Evolutionary conservation across 2,888 invertebrate genomes (phyloP).

Genomic region (Pristionchus fissidentatus): DNA sequence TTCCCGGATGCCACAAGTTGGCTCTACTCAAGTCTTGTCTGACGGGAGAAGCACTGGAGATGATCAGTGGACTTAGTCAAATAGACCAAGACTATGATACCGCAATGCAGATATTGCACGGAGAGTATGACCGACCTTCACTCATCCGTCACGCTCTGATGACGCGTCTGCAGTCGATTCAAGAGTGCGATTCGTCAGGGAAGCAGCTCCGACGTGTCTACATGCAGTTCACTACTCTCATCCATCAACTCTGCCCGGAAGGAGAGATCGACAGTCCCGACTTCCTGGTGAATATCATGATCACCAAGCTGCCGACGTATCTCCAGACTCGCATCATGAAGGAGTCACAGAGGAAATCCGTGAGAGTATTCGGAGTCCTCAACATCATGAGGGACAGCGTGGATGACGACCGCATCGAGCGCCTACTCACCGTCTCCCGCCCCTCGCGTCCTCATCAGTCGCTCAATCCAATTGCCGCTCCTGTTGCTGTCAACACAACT

Average conservation of each 20-base stretch:
- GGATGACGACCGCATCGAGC: background rate
- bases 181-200: background rate
- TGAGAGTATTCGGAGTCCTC: constrained; percentile 1
- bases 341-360: background rate
- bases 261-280: constrained; percentile 15
- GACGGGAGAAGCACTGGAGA: background rate
- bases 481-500: too few species aligned
- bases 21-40: constrained; percentile 14
- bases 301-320: constrained; percentile 5
- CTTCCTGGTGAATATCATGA: constrained; percentile 33
- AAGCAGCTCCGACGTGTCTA: constrained; percentile 2
- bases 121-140: background rate
- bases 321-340: background rate
- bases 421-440: background rate
- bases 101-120: background rate
- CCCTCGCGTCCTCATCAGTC: background rate
- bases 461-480: background rate
- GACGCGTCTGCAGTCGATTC: background rate
- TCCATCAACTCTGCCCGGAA: constrained; percentile 13
- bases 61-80: background rate
- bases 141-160: constrained; percentile 17
- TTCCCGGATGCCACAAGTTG: constrained; percentile 2
- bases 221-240: constrained; percentile 6
- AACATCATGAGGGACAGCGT: background rate
- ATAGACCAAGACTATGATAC: background rate